Evolutionary conservation across 2,888 invertebrate genomes (phyloP).

Genomic region (Maniola hyperantus): DNA sequence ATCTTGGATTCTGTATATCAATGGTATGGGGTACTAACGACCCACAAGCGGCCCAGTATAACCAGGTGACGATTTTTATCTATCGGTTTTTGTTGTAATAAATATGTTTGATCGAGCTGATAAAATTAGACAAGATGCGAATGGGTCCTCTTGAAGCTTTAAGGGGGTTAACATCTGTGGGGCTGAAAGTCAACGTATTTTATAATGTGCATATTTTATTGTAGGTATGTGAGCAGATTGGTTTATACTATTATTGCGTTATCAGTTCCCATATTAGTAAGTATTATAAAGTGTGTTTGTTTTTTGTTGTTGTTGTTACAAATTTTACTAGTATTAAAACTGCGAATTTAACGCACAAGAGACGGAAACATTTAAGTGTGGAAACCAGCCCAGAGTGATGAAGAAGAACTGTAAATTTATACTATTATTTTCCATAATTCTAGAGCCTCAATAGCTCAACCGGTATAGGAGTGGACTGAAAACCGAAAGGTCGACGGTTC

Average conservation of each 20-base stretch:
- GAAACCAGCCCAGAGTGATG: no score
- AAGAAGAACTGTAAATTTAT: no score
- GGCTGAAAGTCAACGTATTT: constrained; percentile 5
- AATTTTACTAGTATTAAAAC: no score
- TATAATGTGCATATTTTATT: constrained; percentile 13
- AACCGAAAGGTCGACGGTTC: no score
- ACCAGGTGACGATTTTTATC: constrained; percentile 48
- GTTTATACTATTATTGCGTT: not conserved
- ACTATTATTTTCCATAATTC: no score
- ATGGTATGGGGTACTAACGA: constrained; percentile 49
- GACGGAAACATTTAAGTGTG: no score
- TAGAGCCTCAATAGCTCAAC: no score
- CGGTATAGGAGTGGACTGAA: no score
- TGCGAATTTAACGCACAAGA: no score
- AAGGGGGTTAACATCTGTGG: constrained; percentile 39
- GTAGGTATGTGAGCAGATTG: not conserved
- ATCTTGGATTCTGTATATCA: constrained; percentile 1
- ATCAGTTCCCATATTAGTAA: no score
- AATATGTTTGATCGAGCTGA: constrained; percentile 43
- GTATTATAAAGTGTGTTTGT: no score
- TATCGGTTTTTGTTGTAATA: constrained; percentile 41
- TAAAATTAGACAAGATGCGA: constrained; percentile 39
- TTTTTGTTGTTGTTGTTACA: no score
- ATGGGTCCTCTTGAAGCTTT: constrained; percentile 21
- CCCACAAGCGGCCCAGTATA: constrained; percentile 36